phyloP scores from a whole-genome alignment of 2,113 vertebrate species.

The Labeo catla region DNA sequence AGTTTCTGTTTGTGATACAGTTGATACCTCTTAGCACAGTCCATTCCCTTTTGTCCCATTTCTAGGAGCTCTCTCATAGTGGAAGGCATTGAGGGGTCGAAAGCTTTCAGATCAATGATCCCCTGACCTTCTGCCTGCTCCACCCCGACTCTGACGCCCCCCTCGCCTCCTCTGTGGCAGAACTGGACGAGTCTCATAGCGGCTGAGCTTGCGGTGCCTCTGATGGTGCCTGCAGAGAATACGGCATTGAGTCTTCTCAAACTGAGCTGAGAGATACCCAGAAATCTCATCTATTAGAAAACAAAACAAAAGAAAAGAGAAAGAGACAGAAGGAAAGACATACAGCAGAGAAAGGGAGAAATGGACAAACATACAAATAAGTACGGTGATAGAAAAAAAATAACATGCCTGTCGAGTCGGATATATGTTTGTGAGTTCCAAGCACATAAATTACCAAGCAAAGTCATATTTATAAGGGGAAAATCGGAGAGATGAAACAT shows the following conservation, averaged over 20 bases:
- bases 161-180: conserved; percentile 61
- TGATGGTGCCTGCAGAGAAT: conserved; percentile 17
- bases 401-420: neutral
- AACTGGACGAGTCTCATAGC: conserved; percentile 90
- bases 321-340: neutral
- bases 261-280: conserved; percentile 49
- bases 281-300: conserved; percentile 70
- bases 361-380: neutral
- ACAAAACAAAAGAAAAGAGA: neutral
- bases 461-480: neutral
- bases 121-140: conserved; percentile 74
- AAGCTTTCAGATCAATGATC: conserved; percentile 84
- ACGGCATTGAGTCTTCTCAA: conserved; percentile 57
- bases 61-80: conserved; percentile 85
- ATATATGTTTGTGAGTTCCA: neutral
- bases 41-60: conserved; percentile 76
- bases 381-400: neutral
- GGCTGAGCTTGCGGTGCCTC: conserved; percentile 57
- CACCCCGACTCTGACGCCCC: conserved; percentile 79
- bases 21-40: conserved; percentile 76
- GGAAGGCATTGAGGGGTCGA: conserved; percentile 82
- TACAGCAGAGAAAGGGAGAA: neutral
- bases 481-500: neutral
- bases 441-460: neutral
- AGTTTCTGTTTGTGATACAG: neutral